phyloP scores from a whole-genome alignment of 2,797 vertebrate species.

The Tachyglossus aculeatus region DNA sequence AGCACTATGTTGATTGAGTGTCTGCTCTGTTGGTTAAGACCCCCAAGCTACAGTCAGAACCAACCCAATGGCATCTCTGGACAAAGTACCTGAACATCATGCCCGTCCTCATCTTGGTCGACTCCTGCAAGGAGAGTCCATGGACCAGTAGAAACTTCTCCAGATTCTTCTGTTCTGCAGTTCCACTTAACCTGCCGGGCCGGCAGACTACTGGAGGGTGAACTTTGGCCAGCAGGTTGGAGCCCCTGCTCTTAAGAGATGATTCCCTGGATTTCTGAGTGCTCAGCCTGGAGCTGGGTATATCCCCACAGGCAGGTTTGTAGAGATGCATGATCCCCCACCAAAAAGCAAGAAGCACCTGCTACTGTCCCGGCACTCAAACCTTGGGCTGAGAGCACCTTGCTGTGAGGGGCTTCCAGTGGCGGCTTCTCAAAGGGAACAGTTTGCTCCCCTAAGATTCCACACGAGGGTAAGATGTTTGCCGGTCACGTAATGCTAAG shows the following conservation, averaged over 20 bases:
- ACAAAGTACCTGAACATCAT: constrained; percentile 78
- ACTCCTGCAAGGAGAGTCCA: constrained; percentile 82
- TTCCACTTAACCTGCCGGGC: constrained; percentile 58
- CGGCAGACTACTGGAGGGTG: constrained; percentile 67
- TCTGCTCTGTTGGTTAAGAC: too few species aligned
- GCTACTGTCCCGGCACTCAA: not conserved
- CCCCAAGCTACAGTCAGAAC: too few species aligned
- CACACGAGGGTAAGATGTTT: constrained; percentile 59
- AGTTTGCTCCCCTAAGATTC: constrained; percentile 57
- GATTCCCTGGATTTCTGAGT: constrained; percentile 67
- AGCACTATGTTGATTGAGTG: too few species aligned
- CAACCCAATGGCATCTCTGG: too few species aligned
- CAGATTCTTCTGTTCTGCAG: constrained; percentile 77
- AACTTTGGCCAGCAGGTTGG: constrained; percentile 30
- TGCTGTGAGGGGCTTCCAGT: not conserved
- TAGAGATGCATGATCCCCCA: constrained; percentile 84
- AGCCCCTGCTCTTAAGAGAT: constrained; percentile 62
- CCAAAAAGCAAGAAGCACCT: not conserved
- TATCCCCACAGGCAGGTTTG: constrained; percentile 82
- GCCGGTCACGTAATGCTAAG: constrained; percentile 72
- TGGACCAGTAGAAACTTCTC: constrained; percentile 86
- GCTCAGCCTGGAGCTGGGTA: constrained; percentile 81
- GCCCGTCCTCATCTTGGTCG: constrained; percentile 76
- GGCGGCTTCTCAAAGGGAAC: not conserved
- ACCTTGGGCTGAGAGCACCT: not conserved